These are phyloP conservation scores for Nansenia antarctica DNA, from an alignment of 2,113 vertebrate species.

Conservation along the genomic window DNA sequence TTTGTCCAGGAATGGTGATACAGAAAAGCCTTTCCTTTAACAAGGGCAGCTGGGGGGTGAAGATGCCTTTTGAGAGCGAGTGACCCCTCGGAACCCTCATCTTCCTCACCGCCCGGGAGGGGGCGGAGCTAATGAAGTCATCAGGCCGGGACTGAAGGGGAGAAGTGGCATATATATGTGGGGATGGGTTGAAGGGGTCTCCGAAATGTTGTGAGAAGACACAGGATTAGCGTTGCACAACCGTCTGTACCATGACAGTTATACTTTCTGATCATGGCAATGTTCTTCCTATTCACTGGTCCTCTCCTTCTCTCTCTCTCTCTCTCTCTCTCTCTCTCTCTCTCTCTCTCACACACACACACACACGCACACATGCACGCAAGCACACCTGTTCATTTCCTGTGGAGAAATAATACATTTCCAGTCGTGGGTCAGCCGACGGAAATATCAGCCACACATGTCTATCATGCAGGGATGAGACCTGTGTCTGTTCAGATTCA, in stretches of 20 bases:
- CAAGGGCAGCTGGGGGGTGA: constrained; percentile 60
- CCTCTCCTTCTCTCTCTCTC: too few species aligned
- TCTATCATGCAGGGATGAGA: neutral
- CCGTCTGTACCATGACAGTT: too few species aligned
- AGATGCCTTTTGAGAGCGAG: constrained; percentile 48
- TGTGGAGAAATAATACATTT: constrained; percentile 53
- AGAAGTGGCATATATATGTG: constrained; percentile 48
- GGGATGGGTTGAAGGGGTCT: neutral
- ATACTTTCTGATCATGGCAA: too few species aligned
- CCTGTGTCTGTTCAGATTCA: too few species aligned
- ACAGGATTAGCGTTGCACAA: too few species aligned
- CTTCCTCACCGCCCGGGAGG: constrained; percentile 35
- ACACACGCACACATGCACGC: constrained; percentile 15
- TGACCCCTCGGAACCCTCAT: constrained; percentile 55
- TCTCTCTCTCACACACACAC: neutral
- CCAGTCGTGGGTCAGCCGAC: constrained; percentile 11
- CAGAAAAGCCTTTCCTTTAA: constrained; percentile 48
- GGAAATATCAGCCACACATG: constrained; percentile 4
- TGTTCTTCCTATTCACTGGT: too few species aligned
- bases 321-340: too few species aligned
- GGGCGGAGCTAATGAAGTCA: constrained; percentile 63
- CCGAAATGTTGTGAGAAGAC: neutral
- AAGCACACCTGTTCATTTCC: constrained; percentile 53
- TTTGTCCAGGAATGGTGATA: constrained; percentile 57
- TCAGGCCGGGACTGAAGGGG: constrained; percentile 46